Evolutionary conservation across 2,888 invertebrate genomes (phyloP).

Genomic region (Nymphalis polychloros): DNA sequence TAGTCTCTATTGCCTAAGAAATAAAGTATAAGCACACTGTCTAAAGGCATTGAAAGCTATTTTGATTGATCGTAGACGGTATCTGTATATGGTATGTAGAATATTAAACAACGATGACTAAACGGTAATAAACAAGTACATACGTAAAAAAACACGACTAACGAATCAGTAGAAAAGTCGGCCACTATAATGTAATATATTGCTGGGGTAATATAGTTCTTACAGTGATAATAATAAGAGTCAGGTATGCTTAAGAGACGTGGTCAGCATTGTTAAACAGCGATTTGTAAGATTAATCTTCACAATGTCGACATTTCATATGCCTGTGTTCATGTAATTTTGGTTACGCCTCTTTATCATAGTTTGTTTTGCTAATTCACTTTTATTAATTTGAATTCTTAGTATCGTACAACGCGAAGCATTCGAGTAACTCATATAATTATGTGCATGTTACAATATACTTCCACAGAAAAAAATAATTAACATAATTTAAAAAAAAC

Average conservation of each 20-base stretch:
- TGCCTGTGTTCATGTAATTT: slow-evolving; percentile 54
- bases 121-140: slow-evolving; percentile 66
- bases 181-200: background rate
- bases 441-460: too few relatives aligned
- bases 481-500: too few relatives aligned
- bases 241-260: too few relatives aligned
- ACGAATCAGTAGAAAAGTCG: slow-evolving; percentile 38
- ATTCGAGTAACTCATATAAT: too few relatives aligned
- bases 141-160: slow-evolving; percentile 51
- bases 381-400: background rate
- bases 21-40: slow-evolving; percentile 24
- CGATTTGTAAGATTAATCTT: slow-evolving; percentile 56
- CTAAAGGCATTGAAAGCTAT: slow-evolving; percentile 33
- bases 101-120: slow-evolving; percentile 73
- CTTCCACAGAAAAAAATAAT: too few relatives aligned
- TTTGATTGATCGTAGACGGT: slow-evolving; percentile 71
- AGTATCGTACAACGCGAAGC: background rate
- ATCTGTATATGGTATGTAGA: slow-evolving; percentile 64
- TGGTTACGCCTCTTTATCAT: slow-evolving; percentile 66
- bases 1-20: slow-evolving; percentile 21
- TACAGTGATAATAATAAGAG: background rate
- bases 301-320: slow-evolving; percentile 64
- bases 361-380: slow-evolving; percentile 38
- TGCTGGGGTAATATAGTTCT: slow-evolving; percentile 7
- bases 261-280: slow-evolving; percentile 45